These are phyloP conservation scores for Tachina grossa DNA, from an alignment of 2,888 invertebrate genomes.

Conservation along the genomic window DNA sequence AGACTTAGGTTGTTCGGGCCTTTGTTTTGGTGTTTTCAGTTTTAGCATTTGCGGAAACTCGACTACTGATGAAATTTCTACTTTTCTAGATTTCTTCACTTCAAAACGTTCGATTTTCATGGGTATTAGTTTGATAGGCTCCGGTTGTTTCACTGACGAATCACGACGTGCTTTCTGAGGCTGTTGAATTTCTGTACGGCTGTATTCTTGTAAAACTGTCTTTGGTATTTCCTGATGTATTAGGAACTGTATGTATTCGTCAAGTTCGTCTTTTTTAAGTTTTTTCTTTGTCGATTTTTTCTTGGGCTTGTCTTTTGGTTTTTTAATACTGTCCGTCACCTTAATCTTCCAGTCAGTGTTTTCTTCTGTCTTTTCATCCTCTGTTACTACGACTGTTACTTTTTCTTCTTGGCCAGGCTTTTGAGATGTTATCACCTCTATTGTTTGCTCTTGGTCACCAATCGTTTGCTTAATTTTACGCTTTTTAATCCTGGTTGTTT, in stretches of 20 bases:
- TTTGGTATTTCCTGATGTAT: slow-evolving; percentile 82
- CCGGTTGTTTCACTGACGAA: slow-evolving; percentile 74
- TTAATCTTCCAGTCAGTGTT: slow-evolving; percentile 69
- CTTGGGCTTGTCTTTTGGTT: slow-evolving; percentile 75
- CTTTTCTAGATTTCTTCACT: slow-evolving; percentile 84
- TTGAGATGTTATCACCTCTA: slow-evolving; percentile 76
- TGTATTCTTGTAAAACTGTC: slow-evolving; percentile 81
- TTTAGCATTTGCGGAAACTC: slow-evolving; percentile 87
- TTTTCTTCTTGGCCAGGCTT: slow-evolving; percentile 78
- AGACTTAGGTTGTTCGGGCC: slow-evolving; percentile 83
- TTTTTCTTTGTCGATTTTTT: slow-evolving; percentile 78
- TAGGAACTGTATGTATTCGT: slow-evolving; percentile 81
- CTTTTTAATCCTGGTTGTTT: slow-evolving; percentile 76
- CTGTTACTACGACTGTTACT: slow-evolving; percentile 74
- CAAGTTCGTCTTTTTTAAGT: slow-evolving; percentile 79
- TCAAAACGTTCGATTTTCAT: slow-evolving; percentile 86
- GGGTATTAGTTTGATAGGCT: slow-evolving; percentile 81
- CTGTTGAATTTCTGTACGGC: slow-evolving; percentile 80
- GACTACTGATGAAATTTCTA: slow-evolving; percentile 85
- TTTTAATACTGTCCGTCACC: slow-evolving; percentile 71
- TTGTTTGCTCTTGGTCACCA: slow-evolving; percentile 76
- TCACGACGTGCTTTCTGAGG: slow-evolving; percentile 79
- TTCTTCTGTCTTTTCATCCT: slow-evolving; percentile 67
- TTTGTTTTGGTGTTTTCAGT: slow-evolving; percentile 84
- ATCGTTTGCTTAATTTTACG: slow-evolving; percentile 78